A percentile compares a stretch with the other conserved stretches of the same genome.
phyloP scores from a whole-genome alignment of 2,888 invertebrate genomes.

The Cephus nigrinus region DNA sequence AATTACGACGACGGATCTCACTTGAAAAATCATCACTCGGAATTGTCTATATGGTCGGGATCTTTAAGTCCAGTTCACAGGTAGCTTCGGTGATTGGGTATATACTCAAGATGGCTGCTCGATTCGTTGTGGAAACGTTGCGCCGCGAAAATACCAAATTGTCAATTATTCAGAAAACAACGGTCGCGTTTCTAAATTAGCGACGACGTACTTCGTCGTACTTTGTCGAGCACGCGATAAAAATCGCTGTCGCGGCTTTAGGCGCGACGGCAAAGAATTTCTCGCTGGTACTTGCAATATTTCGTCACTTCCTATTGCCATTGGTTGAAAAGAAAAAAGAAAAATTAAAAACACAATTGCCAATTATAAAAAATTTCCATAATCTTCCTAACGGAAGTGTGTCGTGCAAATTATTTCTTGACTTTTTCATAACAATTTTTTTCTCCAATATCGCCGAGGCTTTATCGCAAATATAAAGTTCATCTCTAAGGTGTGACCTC shows the following conservation, averaged over 20 bases:
- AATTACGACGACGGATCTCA: background rate
- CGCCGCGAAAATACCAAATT: background rate
- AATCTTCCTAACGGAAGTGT: background rate
- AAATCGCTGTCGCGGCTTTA: background rate
- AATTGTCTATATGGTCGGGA: background rate
- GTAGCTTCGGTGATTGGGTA: background rate
- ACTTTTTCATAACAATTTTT: background rate
- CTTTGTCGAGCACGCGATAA: background rate
- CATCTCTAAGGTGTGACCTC: slow-evolving; percentile 34
- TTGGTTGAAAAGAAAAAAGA: background rate
- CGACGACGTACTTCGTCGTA: background rate
- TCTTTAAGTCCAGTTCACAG: background rate
- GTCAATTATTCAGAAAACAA: background rate
- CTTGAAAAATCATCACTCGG: background rate
- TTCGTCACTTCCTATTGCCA: background rate
- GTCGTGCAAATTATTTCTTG: background rate
- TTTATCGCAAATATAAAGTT: slow-evolving; percentile 38
- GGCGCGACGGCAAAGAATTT: background rate
- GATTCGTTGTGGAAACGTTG: background rate
- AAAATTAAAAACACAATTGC: too few relatives aligned
- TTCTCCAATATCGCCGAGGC: background rate
- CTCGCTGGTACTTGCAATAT: background rate
- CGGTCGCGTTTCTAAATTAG: background rate
- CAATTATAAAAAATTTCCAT: too few relatives aligned
- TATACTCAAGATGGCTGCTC: background rate